These are phyloP conservation scores for Corythornis vintsioides DNA, from an alignment of 2,113 vertebrate genomes.

Conservation along the genomic window DNA sequence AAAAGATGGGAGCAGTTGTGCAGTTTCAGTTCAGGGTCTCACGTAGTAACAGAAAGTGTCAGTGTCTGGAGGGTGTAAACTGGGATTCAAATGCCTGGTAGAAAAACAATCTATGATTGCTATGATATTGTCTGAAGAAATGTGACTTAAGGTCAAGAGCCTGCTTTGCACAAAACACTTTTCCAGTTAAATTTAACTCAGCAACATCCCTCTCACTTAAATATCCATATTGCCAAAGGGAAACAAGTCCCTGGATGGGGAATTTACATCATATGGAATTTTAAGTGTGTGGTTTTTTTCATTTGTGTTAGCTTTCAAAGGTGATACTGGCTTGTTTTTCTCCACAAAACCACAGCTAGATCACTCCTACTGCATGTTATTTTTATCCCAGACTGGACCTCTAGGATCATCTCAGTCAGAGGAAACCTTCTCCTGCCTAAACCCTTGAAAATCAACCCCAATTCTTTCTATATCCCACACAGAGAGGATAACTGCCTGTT, in stretches of 20 bases:
- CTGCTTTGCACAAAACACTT: neutral
- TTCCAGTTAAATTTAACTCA: slow-evolving; percentile 3
- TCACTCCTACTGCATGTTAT: neutral
- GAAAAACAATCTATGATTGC: slow-evolving; percentile 4
- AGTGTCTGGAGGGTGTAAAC: neutral
- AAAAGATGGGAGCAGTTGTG: neutral
- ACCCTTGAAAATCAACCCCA: neutral
- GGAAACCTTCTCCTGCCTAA: neutral
- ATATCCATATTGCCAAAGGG: neutral
- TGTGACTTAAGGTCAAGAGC: neutral
- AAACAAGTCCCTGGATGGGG: neutral
- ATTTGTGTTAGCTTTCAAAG: neutral
- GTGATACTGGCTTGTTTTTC: neutral
- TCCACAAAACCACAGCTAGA: neutral
- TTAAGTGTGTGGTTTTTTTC: neutral
- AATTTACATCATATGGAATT: neutral
- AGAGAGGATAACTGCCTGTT: neutral
- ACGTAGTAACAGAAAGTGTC: neutral
- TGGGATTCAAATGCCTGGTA: neutral
- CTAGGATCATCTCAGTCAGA: neutral
- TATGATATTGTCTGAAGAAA: neutral
- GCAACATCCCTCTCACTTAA: neutral
- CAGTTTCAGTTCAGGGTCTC: neutral
- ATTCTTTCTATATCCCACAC: neutral
- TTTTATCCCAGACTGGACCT: neutral